A percentile compares a stretch with the other conserved stretches of the same genome.
phyloP scores from a whole-genome alignment of 2,888 invertebrate genomes.

The Venusia cambrica region DNA sequence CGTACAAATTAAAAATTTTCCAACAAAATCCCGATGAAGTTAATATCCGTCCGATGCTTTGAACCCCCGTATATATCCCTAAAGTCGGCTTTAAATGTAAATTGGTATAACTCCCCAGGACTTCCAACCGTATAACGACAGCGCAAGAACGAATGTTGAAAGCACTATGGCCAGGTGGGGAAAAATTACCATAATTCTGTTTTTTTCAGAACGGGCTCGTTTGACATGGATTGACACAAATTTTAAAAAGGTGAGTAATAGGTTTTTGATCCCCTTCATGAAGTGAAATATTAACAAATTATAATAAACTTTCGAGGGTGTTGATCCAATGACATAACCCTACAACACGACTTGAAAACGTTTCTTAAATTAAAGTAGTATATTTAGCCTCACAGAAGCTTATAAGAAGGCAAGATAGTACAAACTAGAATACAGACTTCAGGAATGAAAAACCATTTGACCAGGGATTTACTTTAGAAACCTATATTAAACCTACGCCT shows the following conservation, averaged over 20 bases:
- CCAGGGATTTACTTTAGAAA: no score
- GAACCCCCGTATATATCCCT: conserved; percentile 30
- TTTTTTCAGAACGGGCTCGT: conserved; percentile 22
- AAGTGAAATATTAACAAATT: conserved; percentile 4
- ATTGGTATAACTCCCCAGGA: conserved; percentile 10
- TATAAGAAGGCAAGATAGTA: no score
- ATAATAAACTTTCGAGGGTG: no score
- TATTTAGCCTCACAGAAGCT: no score
- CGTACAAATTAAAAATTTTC: conserved; percentile 32
- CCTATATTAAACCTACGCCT: no score
- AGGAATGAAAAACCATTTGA: no score
- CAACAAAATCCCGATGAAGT: conserved; percentile 31
- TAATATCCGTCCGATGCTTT: conserved; percentile 35
- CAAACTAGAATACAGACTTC: no score
- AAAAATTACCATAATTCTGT: conserved; percentile 23
- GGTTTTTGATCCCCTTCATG: conserved; percentile 25
- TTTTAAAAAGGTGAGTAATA: conserved; percentile 24
- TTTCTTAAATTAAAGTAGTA: no score
- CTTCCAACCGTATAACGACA: conserved; percentile 14
- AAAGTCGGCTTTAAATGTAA: conserved; percentile 32
- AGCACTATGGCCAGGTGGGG: conserved; percentile 5
- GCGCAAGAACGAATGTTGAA: conserved; percentile 6
- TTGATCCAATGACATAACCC: no score
- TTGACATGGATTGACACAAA: conserved; percentile 25
- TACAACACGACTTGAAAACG: no score